Percentiles rank a stretch among this genome's conserved stretches.
Evolutionary conservation across 2,113 vertebrate genomes (phyloP).

Genomic region (Ploceus nigricollis): DNA sequence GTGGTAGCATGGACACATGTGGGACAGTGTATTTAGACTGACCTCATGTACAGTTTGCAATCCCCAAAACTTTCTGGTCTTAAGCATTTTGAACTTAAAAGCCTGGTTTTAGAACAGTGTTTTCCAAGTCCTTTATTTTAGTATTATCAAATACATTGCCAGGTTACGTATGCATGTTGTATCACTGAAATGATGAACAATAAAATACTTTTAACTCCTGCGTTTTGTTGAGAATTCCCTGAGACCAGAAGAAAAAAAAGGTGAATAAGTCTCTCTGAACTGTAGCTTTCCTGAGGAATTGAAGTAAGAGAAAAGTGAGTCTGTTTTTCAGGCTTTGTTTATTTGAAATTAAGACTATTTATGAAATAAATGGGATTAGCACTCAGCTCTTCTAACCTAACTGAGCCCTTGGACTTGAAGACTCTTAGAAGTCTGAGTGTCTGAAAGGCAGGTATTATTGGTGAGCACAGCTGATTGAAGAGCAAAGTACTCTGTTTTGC

Average conservation of each 20-base stretch:
- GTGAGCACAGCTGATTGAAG: constrained; percentile 13
- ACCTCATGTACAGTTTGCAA: not conserved
- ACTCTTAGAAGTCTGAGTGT: not conserved
- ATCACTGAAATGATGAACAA: not conserved
- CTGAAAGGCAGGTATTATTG: constrained; percentile 44
- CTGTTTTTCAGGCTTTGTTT: not conserved
- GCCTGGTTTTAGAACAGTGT: not conserved
- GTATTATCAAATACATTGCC: not conserved
- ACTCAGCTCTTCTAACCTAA: not conserved
- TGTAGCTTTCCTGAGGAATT: not conserved
- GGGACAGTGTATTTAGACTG: not conserved
- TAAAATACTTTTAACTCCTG: not conserved
- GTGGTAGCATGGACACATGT: not conserved
- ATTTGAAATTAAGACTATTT: not conserved
- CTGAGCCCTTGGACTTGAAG: not conserved
- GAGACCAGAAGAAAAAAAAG: not conserved
- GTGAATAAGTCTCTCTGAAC: not conserved
- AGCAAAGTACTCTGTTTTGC: not conserved
- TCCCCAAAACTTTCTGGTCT: not conserved
- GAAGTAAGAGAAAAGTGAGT: not conserved
- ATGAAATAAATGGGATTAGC: not conserved
- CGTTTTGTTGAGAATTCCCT: not conserved
- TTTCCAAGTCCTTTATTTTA: not conserved
- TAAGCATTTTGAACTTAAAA: not conserved
- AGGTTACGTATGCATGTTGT: fast-evolving